Percentiles rank a stretch among this genome's conserved stretches.
Evolutionary conservation across 2,113 vertebrate species (phyloP).

Genomic region (Nematolebias whitei): DNA sequence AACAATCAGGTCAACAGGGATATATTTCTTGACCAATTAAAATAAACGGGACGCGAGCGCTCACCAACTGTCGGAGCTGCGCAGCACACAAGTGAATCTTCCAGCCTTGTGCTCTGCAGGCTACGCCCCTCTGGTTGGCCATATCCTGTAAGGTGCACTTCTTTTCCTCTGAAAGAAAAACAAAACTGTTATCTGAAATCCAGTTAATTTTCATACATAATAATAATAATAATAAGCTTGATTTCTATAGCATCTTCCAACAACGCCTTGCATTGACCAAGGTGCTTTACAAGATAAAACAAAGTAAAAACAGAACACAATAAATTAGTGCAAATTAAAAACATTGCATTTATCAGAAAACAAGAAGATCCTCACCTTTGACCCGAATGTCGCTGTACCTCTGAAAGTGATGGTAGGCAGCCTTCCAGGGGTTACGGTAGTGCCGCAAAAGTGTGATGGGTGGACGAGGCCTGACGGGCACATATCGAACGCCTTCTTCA

Average conservation of each 20-base stretch:
- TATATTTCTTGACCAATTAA: not conserved
- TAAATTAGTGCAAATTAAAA: too few relatives aligned
- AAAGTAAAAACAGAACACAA: too few relatives aligned
- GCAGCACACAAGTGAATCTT: constrained; percentile 97
- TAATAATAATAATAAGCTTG: too few relatives aligned
- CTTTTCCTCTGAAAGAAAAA: constrained; percentile 88
- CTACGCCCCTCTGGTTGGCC: constrained; percentile 96
- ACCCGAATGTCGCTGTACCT: constrained; percentile 95
- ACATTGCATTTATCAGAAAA: too few relatives aligned
- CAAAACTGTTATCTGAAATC: not conserved
- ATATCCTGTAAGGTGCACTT: constrained; percentile 95
- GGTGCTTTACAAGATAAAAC: too few relatives aligned
- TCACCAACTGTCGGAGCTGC: constrained; percentile 94
- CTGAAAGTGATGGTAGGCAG: constrained; percentile 98
- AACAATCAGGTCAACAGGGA: not conserved
- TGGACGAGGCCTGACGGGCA: constrained; percentile 90
- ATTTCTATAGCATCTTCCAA: too few relatives aligned
- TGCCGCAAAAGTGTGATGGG: constrained; percentile 94
- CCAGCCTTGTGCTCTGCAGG: constrained; percentile 96
- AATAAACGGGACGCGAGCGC: constrained; percentile 44
- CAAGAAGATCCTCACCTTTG: constrained; percentile 85
- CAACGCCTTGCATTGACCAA: too few relatives aligned
- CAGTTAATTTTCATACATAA: too few relatives aligned
- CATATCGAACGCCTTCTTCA: constrained; percentile 97
- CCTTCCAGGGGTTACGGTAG: constrained; percentile 98